Base-by-base conservation (phyloP, 2,888 invertebrate genomes). In the Horisme vitalbata region DNA sequence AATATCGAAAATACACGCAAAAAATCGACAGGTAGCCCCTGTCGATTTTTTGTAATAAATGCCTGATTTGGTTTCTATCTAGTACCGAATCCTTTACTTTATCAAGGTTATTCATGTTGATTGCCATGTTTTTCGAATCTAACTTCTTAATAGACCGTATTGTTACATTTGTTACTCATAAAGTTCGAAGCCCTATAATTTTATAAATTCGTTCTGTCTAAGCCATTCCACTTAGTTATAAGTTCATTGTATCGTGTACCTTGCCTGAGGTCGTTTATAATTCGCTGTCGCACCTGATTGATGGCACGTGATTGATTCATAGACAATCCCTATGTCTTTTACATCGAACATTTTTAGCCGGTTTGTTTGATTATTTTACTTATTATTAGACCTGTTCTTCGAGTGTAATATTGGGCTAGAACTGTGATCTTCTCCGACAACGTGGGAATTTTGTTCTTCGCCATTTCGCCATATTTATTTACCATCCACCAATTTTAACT, bases 201-300 rank as follows among this genome's bases (percentile, higher is more conserved):
- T 2, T 13, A 38, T 31, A 8, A 14, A 28, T 8, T 28, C 11
- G 28, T 13, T 34, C 28, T 6, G 34, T 31, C 31, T 24, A 15
- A 43, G 24, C 13, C 13, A 26, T 31, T 9, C 7, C 15, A 43
- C 36, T 44, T 44, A 36, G 36, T 13, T 36, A 30, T 7, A 24
- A 35, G 36, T 44, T 44, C 44, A 44, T 12, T 32, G 44, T 36
- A 36, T 36, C 14, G 8, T 15, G 11, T n/a, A 41, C 28, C 23
- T 41, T 32, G 43, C 7, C 24, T 33, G 14, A 31, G 35, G 36
- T 35, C 34, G 21, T 27, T 28, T 12, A 30, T 21, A 30, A 31
- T 15, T 27, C 27, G 21, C 23, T 30, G 35, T 30, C 10, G 31
- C 12, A 13, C 14, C 3, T n/a, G 9, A 36, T 24, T 12, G 28